These are phyloP conservation scores for Drosophila rubida DNA, from an alignment of 2,888 invertebrate species.

Conservation along the genomic window DNA sequence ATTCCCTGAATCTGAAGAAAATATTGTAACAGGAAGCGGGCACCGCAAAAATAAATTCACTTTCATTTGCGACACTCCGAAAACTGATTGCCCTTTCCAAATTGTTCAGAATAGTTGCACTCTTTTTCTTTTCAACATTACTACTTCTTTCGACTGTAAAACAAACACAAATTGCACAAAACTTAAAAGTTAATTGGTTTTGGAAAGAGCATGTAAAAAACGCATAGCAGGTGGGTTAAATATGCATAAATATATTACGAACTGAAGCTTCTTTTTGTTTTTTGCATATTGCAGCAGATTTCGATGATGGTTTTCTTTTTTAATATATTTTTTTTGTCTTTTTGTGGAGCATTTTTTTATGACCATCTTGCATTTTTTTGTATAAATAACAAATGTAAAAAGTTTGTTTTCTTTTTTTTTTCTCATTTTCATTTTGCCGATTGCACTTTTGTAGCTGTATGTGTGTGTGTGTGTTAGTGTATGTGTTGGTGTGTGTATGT, in stretches of 20 bases:
- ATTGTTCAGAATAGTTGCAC: conserved; percentile 2
- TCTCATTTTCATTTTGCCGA: conserved; percentile 45
- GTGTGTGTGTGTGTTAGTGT: conserved; percentile 26
- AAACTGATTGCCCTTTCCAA: conserved; percentile 34
- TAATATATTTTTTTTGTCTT: conserved; percentile 34
- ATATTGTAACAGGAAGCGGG: conserved; percentile 26
- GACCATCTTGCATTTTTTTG: conserved; percentile 42
- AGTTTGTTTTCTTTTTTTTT: conserved; percentile 26
- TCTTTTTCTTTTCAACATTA: not conserved
- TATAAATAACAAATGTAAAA: conserved; percentile 68
- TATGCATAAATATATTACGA: conserved; percentile 35
- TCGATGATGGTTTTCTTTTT: conserved; percentile 31
- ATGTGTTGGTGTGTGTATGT: conserved; percentile 14
- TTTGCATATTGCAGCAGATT: conserved; percentile 69
- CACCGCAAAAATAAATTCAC: conserved; percentile 7
- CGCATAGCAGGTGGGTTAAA: conserved; percentile 50
- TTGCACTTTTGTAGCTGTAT: conserved; percentile 64
- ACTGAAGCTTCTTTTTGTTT: conserved; percentile 48
- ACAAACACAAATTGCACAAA: conserved; percentile 54
- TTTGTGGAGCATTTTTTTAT: conserved; percentile 25
- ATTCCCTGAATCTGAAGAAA: conserved; percentile 20
- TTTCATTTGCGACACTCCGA: conserved; percentile 21
- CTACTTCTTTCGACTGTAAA: conserved; percentile 4
- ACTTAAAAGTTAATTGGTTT: conserved; percentile 33
- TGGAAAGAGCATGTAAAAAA: conserved; percentile 43